Base-by-base conservation (phyloP, 2,888 invertebrate species). In the Lepidochrysops patricia region DNA sequence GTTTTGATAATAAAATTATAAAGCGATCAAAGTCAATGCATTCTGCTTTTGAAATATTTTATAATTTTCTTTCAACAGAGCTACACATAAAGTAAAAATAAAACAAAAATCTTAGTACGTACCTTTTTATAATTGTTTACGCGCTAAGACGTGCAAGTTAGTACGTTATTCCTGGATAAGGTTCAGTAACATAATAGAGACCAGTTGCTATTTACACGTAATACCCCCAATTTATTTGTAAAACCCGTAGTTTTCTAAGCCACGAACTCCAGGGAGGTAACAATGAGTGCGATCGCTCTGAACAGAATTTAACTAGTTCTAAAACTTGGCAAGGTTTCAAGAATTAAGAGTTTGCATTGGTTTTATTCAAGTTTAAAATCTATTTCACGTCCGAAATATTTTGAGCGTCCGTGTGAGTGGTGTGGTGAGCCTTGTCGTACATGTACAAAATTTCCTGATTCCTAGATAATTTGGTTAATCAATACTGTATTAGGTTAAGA, bases 251-350 rank as follows among this genome's bases (percentile, higher is more conserved):
- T 60, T 60, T 61, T 48, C 61, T 60, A 63, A 64, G 61, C 64
- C 62, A 61, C 64, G 77, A 73, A 67, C 67, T 64, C 71, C 71
- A 77, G 32, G 49, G 48, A 29, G 66, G 65, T 65, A 67, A 68
- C 67, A 70, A 70, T 70, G 67, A 68, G 68, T 68, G 69, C 70
- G 70, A 72, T 71, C 69, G 68, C 70, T 70, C 73, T 68, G 64
- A 71, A 69, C 65, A 65, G 68, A 72, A 75, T 76, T 75, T 72
- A 77, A 76, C 75, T 70, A 74, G 72, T 73, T 67, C 70, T 63
- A 61, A 61, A 72, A 76, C 67, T 77, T 80, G 79, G 79, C 79
- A 68, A 63, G 62, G 67, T 68, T 71, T 72, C 79, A 80, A 77
- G 71, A 75, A 73, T 70, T 72, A 71, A 73, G 70, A 70, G 64